Percentiles rank a stretch among this genome's conserved stretches.
These are phyloP conservation scores for Drosophila sturtevanti DNA, from an alignment of 1,140 invertebrate genomes.

Conservation along the genomic window DNA sequence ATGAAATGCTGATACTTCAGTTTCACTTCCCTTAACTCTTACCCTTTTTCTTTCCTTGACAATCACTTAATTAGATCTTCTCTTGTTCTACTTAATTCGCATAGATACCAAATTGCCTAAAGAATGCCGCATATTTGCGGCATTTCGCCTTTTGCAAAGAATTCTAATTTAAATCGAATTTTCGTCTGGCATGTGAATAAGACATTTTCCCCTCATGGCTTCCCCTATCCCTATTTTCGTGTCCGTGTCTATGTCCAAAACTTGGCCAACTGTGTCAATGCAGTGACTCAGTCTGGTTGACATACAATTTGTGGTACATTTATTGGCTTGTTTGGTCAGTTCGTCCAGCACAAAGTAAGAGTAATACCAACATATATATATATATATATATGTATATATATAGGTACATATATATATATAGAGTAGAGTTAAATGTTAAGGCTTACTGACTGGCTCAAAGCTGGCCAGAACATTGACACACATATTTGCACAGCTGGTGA, in stretches of 20 bases:
- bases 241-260: conserved; percentile 42
- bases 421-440: conserved; percentile 56
- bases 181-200: conserved; percentile 64
- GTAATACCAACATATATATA: not conserved
- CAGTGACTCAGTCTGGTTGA: conserved; percentile 67
- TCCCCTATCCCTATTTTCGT: conserved; percentile 12
- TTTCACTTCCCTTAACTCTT: no score
- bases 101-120: conserved; percentile 12
- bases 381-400: not conserved
- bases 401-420: not conserved
- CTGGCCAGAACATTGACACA: conserved; percentile 64
- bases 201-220: conserved; percentile 52
- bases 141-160: conserved; percentile 37
- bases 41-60: conserved; percentile 20
- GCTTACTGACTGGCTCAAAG: conserved; percentile 48
- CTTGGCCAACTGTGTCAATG: conserved; percentile 71
- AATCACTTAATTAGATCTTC: conserved; percentile 68
- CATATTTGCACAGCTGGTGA: conserved; percentile 69
- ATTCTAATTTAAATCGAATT: conserved; percentile 81
- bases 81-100: conserved; percentile 38
- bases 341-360: conserved; percentile 25
- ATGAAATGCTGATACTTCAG: conserved; percentile 47
- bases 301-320: conserved; percentile 80
- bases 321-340: conserved; percentile 77
- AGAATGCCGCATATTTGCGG: conserved; percentile 20